A percentile compares a stretch with the other conserved stretches of the same genome.
These are phyloP conservation scores for Macroglossus sobrinus DNA, from an alignment of 2,113 vertebrate species.

Conservation along the genomic window DNA sequence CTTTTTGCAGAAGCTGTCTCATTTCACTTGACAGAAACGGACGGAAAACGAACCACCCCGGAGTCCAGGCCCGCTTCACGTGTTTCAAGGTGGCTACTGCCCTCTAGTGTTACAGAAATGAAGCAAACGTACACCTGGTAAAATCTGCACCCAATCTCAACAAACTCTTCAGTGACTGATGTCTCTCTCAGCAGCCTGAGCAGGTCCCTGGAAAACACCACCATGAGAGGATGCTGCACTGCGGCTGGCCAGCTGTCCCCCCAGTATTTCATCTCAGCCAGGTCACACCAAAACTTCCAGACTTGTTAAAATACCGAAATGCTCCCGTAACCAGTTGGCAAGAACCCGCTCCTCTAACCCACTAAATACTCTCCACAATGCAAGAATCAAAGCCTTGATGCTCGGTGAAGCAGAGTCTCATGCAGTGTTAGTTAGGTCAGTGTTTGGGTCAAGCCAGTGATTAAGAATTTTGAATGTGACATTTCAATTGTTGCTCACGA, in stretches of 20 bases:
- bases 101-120: constrained; percentile 44
- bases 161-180: neutral
- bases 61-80: neutral
- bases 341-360: neutral
- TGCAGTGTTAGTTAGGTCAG: neutral
- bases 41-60: rapidly evolving
- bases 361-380: neutral
- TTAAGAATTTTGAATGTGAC: neutral
- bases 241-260: neutral
- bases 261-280: neutral
- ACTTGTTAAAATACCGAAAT: neutral
- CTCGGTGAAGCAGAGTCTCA: neutral
- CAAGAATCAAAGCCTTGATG: neutral
- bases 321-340: neutral
- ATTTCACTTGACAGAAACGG: neutral
- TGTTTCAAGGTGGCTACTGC: constrained; percentile 25
- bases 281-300: neutral
- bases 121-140: neutral
- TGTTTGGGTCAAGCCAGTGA: neutral
- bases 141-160: neutral
- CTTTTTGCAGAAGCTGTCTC: neutral
- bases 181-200: neutral
- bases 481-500: neutral
- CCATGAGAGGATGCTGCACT: neutral
- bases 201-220: neutral